Evolutionary conservation across 2,113 vertebrate genomes (phyloP), one percentile per base, ranked within the genome.

Genomic region (Muntiacus reevesi): DNA sequence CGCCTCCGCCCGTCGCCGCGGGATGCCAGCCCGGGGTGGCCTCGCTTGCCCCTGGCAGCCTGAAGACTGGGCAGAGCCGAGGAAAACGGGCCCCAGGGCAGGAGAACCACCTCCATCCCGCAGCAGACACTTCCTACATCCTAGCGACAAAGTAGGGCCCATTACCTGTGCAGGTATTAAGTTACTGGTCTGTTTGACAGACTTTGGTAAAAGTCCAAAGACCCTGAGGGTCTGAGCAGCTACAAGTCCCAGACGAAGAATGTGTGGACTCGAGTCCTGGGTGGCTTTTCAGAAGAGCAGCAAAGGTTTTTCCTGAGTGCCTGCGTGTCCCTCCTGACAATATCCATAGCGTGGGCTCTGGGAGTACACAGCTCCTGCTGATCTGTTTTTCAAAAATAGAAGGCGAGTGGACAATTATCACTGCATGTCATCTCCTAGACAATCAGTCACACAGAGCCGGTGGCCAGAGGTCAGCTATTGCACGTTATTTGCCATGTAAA

Each of bases 401-500:
- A 98, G 98, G 98, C 94, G 96, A 97, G 98, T 95, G 98, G 98
- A 99, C 99, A 99, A 98, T 99, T 98, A 99, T 98, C 98, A 81
- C 99, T 98, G 99, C 99, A 99, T 99, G 99, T 98, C 98, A 98
- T 98, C 98, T 98, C 97, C 98, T 98, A 99, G 99, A 99, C 99
- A 99, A 99, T 99, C 99, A 99, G 98, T 98, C 98, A 98, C 98
- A 98, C 98, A 99, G 98, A 99, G 97, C 97, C 98, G 98, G 98
- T 99, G 99, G 98, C 99, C 98, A 98, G 96, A 98, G 98, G 97
- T 98, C 99, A 99, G 98, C 98, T 98, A 96, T 98, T 98, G 99
- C 99, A 99, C 98, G 99, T 98, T 98, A 98, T 98, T 99, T 98
- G 99, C 99, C 98, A 99, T 99, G 99, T 99, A 99, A 99, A 99